Conservation (phyloP, 2,797 vertebrate genomes). For the Zonotrichia albicollis region DNA sequence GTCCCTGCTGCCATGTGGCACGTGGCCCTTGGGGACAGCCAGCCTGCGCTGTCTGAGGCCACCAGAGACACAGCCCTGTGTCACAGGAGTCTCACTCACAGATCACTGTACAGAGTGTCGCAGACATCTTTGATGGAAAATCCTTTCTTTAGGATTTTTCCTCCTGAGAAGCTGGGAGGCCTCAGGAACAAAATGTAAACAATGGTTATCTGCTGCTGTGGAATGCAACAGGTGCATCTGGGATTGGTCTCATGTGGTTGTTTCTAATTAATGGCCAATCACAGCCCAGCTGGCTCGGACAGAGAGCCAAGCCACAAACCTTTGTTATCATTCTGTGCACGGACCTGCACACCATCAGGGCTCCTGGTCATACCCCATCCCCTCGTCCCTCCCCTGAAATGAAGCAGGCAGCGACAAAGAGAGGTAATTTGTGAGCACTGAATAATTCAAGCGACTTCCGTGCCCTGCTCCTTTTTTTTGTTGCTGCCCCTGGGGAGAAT, state of each 20-base stretch:
- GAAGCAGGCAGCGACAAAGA: not conserved
- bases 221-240: no score
- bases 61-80: not conserved
- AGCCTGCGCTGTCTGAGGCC: not conserved
- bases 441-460: conserved; percentile 24
- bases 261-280: no score
- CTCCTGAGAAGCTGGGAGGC: no score
- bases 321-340: no score
- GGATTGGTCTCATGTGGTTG: no score
- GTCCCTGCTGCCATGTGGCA: not conserved
- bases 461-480: not conserved
- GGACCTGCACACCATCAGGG: not conserved
- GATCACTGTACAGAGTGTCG: rapidly evolving
- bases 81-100: not conserved
- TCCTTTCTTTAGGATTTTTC: no score
- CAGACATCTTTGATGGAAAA: no score
- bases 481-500: not conserved
- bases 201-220: no score
- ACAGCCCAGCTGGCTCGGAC: no score
- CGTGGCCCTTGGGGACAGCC: not conserved
- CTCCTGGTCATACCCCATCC: not conserved
- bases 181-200: no score
- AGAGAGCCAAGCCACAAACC: no score
- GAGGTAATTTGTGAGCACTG: not conserved
- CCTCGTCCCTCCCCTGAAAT: not conserved